Evolutionary conservation across 2,113 vertebrate genomes (phyloP).

Genomic region (Sinocyclocheilus rhinocerous): DNA sequence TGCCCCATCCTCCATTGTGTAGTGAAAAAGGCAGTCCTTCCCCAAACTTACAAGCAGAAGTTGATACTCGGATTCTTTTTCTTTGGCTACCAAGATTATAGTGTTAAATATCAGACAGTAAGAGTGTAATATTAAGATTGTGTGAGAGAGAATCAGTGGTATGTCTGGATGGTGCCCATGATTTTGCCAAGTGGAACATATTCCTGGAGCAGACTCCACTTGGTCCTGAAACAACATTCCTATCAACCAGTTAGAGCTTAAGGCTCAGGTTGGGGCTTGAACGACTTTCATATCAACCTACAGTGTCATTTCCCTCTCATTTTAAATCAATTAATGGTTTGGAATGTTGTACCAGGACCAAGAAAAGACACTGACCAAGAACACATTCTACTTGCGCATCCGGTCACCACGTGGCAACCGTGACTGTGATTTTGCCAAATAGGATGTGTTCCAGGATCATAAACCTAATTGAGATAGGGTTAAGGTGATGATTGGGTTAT

Average conservation of each 20-base stretch:
- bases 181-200: background rate
- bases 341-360: background rate
- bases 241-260: background rate
- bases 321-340: background rate
- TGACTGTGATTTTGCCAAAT: background rate
- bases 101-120: background rate
- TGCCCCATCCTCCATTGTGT: background rate
- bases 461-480: background rate
- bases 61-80: background rate
- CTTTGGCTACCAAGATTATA: background rate
- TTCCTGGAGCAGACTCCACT: background rate
- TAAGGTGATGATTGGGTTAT: background rate
- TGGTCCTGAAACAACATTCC: background rate
- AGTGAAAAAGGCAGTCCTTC: background rate
- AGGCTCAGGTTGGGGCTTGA: background rate
- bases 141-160: background rate
- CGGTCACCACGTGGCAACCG: background rate
- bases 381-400: background rate
- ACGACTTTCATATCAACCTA: background rate
- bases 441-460: background rate
- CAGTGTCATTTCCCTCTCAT: background rate
- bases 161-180: background rate
- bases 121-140: conserved; percentile 3
- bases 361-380: background rate
- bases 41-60: background rate